phyloP scores from a whole-genome alignment of 1,140 invertebrate species.

The Drosophila kohkoa region DNA sequence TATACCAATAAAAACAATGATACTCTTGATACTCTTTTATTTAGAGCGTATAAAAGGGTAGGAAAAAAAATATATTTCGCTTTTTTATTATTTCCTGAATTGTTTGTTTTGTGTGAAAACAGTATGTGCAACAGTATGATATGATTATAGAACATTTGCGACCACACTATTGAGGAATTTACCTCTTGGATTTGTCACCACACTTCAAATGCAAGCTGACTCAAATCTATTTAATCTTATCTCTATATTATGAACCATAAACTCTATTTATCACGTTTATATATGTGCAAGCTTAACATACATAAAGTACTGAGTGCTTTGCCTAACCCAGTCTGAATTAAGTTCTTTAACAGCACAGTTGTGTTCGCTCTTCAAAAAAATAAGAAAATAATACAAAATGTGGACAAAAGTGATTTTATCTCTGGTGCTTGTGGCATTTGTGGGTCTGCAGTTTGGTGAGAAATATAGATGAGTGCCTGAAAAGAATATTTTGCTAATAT shows the following conservation, averaged over 20 bases:
- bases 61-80: too few relatives aligned
- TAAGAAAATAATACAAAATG: slow-evolving; percentile 27
- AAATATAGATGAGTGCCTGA: neutral
- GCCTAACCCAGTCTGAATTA: slow-evolving; percentile 21
- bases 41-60: too few relatives aligned
- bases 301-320: neutral
- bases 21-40: too few relatives aligned
- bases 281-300: neutral
- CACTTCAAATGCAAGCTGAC: neutral
- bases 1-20: too few relatives aligned
- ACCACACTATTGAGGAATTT: neutral
- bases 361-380: neutral
- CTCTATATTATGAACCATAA: neutral
- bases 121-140: too few relatives aligned
- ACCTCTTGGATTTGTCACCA: neutral
- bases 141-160: too few relatives aligned
- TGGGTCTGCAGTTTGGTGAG: slow-evolving; percentile 56
- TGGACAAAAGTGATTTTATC: slow-evolving; percentile 52
- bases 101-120: too few relatives aligned
- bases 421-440: slow-evolving; percentile 51
- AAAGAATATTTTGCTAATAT: neutral
- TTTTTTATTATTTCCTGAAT: too few relatives aligned
- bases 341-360: neutral
- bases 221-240: slow-evolving; percentile 9
- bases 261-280: neutral